Percentiles rank a stretch among this genome's conserved stretches.
These are phyloP conservation scores for Lanius ludovicianus DNA, from an alignment of 2,113 vertebrate genomes.

Conservation along the genomic window DNA sequence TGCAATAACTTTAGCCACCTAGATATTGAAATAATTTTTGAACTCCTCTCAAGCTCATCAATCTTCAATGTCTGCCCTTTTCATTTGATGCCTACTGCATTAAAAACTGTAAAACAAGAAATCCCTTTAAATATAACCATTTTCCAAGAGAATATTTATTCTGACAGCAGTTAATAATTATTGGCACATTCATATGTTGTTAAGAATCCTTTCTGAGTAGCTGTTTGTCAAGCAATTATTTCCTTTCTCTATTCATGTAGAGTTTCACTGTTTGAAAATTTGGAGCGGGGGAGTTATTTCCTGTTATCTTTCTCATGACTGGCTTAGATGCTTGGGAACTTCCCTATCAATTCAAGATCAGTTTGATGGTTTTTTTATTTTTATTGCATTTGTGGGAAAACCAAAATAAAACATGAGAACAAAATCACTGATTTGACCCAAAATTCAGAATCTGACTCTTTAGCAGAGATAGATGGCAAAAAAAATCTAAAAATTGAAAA, in stretches of 20 bases:
- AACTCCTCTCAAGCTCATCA: not conserved
- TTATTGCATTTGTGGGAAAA: not conserved
- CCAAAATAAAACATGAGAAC: not conserved
- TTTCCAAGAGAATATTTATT: not conserved
- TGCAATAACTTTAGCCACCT: not conserved
- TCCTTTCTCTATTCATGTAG: not conserved
- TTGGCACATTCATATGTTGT: not conserved
- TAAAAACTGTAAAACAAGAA: not conserved
- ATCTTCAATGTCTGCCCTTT: not conserved
- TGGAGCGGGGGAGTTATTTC: not conserved
- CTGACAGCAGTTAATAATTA: conserved; percentile 14
- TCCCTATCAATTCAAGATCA: not conserved
- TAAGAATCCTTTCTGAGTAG: conserved; percentile 12
- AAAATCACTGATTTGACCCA: not conserved
- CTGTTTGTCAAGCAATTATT: conserved; percentile 12
- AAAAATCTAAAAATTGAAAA: not conserved
- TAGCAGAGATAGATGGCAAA: not conserved
- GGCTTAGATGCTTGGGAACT: not conserved
- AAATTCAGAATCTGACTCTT: not conserved
- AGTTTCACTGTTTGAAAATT: conserved; percentile 21
- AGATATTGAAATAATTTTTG: not conserved
- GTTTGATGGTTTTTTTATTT: not conserved
- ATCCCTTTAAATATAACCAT: not conserved
- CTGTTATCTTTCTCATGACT: not conserved
- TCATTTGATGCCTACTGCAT: not conserved